Evolutionary conservation across 1,140 invertebrate genomes (phyloP), one percentile per base, ranked within the genome.

Genomic region (Branchinecta lindahli): DNA sequence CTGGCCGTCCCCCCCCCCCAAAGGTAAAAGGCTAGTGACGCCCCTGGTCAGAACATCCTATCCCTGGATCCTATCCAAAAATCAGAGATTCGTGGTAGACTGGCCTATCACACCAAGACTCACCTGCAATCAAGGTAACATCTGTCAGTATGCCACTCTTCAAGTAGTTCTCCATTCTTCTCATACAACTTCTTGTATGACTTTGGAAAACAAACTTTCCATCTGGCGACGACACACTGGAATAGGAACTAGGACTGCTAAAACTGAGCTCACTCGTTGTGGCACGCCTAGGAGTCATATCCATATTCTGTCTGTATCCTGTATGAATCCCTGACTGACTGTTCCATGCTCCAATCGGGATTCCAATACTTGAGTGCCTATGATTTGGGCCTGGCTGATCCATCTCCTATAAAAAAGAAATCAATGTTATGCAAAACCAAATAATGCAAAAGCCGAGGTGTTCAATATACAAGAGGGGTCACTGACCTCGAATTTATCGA

Each of bases 81-180:
- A 33, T 33, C 33, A 33, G 33, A 33, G 33, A 33, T 33, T 33
- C 33, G 5, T 33, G 33, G 33, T 33, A 33, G 33, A 33, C 33
- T 33, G 33, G 33, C 33, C 33, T 33, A 33, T 33, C 33, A 33
- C 5, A 33, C 33, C 33, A 5, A 33, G 33, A n/a, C 15, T 46
- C 20, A 72, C 72, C 52, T 52, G 70, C 72, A 33, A 74, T 66
- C 65, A 73, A 67, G 47, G 52, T 67, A 68, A 72, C 68, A 66
- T 72, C 71, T 15, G 69, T 72, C 7, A 72, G 66, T 44, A 46
- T 46, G 46, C 66, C 66, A 21, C 20, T 46, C 12, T 66, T 65
- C 45, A 71, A 66, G 46, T 70, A 69, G 2, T 66, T 45, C 15
- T 72, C 68, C 71, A 72, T 72, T 21, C 69, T 69, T 15, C 67